Conservation (phyloP, 2,888 invertebrate species). For the Protophormia terraenovae region DNA sequence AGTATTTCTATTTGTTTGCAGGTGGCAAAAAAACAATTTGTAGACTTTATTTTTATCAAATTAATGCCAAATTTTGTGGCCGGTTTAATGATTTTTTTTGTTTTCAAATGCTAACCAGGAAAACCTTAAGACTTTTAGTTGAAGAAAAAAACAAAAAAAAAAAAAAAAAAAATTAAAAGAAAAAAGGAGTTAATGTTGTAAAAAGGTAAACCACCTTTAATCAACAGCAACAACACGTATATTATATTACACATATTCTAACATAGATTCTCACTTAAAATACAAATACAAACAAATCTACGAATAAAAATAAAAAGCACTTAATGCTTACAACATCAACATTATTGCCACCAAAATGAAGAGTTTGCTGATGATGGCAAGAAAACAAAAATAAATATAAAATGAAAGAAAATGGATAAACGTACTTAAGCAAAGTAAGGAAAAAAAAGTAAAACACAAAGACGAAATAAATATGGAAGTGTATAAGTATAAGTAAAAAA, state of each 20-base stretch:
- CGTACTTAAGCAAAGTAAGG: neutral
- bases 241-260: neutral
- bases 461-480: too few species aligned
- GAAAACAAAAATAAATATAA: too few species aligned
- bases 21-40: neutral
- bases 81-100: neutral
- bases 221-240: slow-evolving; percentile 9
- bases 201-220: slow-evolving; percentile 47
- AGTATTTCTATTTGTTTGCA: neutral
- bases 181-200: neutral
- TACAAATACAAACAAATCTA: too few species aligned
- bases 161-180: too few species aligned
- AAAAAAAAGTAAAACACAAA: too few species aligned
- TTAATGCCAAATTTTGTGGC: neutral
- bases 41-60: neutral
- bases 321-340: slow-evolving; percentile 4
- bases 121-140: neutral
- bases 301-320: slow-evolving; percentile 15
- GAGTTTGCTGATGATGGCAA: slow-evolving; percentile 14
- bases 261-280: neutral
- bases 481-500: too few species aligned
- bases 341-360: neutral
- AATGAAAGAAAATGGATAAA: neutral
- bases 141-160: too few species aligned
- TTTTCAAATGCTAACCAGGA: too few species aligned